Evolutionary conservation across 2,113 vertebrate genomes (phyloP).

Genomic region (Mobula birostris): DNA sequence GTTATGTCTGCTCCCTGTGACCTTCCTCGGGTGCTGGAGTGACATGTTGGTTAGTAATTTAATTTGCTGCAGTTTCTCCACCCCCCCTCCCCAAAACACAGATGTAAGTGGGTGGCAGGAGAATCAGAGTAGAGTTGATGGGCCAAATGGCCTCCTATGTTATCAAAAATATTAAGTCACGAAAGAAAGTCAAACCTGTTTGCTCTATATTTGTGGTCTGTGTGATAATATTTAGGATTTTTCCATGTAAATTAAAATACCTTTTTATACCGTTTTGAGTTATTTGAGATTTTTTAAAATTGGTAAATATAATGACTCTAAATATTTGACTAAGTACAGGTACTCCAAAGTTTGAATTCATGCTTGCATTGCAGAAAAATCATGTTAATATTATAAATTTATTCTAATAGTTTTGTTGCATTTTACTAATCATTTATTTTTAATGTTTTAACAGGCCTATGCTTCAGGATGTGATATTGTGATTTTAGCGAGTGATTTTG

Average conservation of each 20-base stretch:
- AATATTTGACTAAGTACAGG: background rate
- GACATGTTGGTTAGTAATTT: too few relatives aligned
- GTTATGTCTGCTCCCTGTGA: too few relatives aligned
- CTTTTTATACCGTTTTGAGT: background rate
- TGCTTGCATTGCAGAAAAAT: background rate
- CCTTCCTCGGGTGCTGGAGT: too few relatives aligned
- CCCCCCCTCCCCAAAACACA: too few relatives aligned
- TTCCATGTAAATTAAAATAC: background rate
- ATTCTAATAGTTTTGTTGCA: background rate
- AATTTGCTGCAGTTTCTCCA: too few relatives aligned
- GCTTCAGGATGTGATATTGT: conserved; percentile 96
- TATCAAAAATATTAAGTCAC: background rate
- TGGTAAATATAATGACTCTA: too few relatives aligned
- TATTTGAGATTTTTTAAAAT: background rate
- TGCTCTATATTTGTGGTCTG: background rate
- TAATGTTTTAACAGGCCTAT: conserved; percentile 67
- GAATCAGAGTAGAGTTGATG: too few relatives aligned
- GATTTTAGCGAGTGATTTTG: conserved; percentile 89
- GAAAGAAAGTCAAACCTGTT: background rate
- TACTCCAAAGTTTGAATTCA: background rate
- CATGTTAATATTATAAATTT: background rate
- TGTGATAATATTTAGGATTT: background rate
- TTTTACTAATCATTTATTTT: background rate
- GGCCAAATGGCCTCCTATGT: too few relatives aligned
- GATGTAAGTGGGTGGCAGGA: too few relatives aligned